These are phyloP conservation scores for Anguilla japonica DNA, from an alignment of 2,113 vertebrate species.

Conservation along the genomic window DNA sequence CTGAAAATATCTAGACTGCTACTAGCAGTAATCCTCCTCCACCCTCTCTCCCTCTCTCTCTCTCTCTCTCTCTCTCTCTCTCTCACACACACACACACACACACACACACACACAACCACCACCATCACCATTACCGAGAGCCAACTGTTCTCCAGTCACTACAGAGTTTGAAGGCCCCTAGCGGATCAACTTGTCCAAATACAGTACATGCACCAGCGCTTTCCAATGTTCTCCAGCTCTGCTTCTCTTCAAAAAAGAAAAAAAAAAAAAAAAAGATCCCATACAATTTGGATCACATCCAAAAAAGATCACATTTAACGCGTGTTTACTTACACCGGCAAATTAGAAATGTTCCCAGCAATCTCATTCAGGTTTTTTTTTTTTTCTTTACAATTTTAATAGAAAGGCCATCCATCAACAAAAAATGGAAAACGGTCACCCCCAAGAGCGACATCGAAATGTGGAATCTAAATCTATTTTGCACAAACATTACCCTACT, in stretches of 20 bases:
- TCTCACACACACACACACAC: no score
- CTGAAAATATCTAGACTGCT: no score
- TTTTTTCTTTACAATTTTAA: neutral
- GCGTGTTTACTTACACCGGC: neutral
- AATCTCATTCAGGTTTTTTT: neutral
- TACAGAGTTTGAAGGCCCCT: constrained; percentile 86
- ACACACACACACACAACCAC: neutral
- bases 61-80: no score
- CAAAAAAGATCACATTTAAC: constrained; percentile 32
- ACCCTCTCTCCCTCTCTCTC: no score
- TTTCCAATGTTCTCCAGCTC: constrained; percentile 51
- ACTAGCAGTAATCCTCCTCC: no score
- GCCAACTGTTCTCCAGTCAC: constrained; percentile 6
- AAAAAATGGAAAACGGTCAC: neutral
- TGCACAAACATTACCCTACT: neutral
- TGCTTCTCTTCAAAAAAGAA: neutral
- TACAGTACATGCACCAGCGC: constrained; percentile 72
- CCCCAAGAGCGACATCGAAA: neutral
- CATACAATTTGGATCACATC: no score
- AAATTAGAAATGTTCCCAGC: neutral
- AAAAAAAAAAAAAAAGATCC: constrained; percentile 12
- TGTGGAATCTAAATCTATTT: neutral
- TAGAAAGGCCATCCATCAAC: neutral
- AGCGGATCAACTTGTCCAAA: constrained; percentile 72
- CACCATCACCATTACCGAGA: neutral